phyloP scores from a whole-genome alignment of 2,113 vertebrate genomes.

The Platycercus adscitus region DNA sequence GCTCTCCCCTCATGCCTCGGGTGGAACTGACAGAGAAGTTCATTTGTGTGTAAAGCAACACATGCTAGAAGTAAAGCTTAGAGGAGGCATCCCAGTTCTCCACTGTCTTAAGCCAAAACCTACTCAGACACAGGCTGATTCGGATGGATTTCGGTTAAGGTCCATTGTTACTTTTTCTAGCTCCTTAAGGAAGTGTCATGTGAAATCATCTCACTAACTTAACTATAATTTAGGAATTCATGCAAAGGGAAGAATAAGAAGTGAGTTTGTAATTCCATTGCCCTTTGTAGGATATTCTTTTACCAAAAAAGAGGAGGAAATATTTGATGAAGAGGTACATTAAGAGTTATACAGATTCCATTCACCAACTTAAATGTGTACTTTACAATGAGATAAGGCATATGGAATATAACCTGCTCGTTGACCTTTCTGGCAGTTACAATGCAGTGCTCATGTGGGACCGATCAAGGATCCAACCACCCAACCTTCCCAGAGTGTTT shows the following conservation, averaged over 20 bases:
- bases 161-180: not conserved
- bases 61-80: not conserved
- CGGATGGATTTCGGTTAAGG: not conserved
- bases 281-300: not conserved
- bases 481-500: not conserved
- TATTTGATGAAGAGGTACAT: not conserved
- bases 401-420: not conserved
- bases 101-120: not conserved
- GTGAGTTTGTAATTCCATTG: not conserved
- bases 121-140: not conserved
- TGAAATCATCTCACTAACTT: not conserved
- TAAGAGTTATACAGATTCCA: not conserved
- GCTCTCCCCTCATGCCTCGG: not conserved
- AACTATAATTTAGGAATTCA: not conserved
- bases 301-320: not conserved
- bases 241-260: not conserved
- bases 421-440: not conserved
- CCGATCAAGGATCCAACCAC: not conserved
- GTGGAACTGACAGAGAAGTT: not conserved
- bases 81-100: not conserved
- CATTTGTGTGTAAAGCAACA: not conserved
- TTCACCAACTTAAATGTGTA: not conserved
- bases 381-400: not conserved
- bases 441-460: accelerated
- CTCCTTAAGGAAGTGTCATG: not conserved